These are phyloP conservation scores for Auanema sp. DNA, from an alignment of 2,888 invertebrate species.

Conservation along the genomic window DNA sequence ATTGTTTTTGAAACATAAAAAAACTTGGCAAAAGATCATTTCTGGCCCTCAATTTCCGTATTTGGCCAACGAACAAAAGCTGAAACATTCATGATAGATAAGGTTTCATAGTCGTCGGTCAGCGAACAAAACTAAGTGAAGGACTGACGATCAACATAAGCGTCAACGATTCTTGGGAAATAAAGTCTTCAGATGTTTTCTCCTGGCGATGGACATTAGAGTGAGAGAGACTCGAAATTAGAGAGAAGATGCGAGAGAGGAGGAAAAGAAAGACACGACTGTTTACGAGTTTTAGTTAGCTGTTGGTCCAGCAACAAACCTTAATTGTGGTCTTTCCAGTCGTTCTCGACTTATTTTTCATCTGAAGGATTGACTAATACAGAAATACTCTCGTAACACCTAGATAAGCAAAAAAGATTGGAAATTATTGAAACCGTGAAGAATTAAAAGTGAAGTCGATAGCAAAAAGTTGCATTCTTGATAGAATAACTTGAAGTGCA, in stretches of 20 bases:
- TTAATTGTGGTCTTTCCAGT: too few species aligned
- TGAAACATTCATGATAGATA: conserved; percentile 1
- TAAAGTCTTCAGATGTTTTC: background rate
- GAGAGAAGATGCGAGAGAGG: background rate
- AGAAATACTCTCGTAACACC: background rate
- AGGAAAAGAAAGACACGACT: too few species aligned
- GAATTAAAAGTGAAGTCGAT: background rate
- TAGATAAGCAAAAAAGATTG: background rate
- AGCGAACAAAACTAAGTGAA: background rate
- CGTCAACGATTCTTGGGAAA: background rate
- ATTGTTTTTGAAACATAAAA: conserved; percentile 1
- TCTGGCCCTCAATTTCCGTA: background rate
- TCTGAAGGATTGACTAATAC: background rate
- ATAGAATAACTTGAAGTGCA: too few species aligned
- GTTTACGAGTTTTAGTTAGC: too few species aligned
- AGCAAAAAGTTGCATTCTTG: too few species aligned
- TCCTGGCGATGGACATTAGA: background rate
- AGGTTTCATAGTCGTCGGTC: background rate
- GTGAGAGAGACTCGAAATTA: background rate
- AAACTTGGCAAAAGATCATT: too few species aligned
- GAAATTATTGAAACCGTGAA: conserved; percentile 4
- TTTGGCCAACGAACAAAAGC: background rate
- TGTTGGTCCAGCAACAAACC: too few species aligned
- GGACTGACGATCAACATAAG: background rate
- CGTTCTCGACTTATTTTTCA: too few species aligned